Percentiles rank a stretch among this genome's conserved stretches.
Conservation (phyloP, 2,888 invertebrate species). For the Eudemis profundana region DNA sequence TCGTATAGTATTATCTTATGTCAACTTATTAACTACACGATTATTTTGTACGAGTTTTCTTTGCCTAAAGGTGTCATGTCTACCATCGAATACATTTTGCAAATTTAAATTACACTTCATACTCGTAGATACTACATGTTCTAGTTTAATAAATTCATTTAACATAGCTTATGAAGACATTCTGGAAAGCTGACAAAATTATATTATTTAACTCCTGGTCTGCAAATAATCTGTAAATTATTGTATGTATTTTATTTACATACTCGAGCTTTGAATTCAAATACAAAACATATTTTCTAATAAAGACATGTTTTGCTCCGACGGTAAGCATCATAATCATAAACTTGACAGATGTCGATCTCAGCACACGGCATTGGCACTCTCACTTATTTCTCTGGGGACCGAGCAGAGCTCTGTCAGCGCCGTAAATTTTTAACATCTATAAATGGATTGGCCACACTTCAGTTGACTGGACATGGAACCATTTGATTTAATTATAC, state of each 20-base stretch:
- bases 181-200: too few species aligned
- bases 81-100: too few species aligned
- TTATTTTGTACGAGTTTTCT: too few species aligned
- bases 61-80: too few species aligned
- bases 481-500: not conserved
- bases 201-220: too few species aligned
- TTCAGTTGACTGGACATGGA: conserved; percentile 9
- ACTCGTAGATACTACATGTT: too few species aligned
- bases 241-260: not conserved
- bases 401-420: conserved; percentile 23
- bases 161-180: too few species aligned
- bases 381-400: conserved; percentile 34
- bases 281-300: not conserved
- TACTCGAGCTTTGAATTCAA: not conserved
- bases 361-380: conserved; percentile 25
- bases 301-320: not conserved
- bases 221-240: too few species aligned
- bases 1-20: too few species aligned
- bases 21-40: too few species aligned
- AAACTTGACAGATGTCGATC: conserved; percentile 35
- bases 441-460: conserved; percentile 33
- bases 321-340: conserved; percentile 22
- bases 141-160: too few species aligned
- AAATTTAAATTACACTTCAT: too few species aligned
- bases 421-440: conserved; percentile 34